A percentile compares a stretch with the other conserved stretches of the same genome.
Conservation (phyloP, 2,113 vertebrate species). For the Bungarus multicinctus region DNA sequence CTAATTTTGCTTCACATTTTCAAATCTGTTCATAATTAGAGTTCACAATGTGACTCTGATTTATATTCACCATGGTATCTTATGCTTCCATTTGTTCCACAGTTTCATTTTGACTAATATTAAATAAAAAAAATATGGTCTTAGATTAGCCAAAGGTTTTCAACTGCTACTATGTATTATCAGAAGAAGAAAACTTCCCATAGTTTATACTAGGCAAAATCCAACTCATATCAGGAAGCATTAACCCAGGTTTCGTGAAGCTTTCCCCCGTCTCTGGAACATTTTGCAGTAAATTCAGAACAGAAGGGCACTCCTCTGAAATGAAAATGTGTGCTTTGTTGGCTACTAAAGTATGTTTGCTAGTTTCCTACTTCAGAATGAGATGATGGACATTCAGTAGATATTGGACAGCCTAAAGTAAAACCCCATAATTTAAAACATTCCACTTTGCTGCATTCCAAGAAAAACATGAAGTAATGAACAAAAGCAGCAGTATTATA, state of each 20-base stretch:
- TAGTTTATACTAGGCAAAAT: slow-evolving; percentile 58
- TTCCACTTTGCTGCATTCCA: slow-evolving; percentile 73
- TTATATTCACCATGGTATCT: slow-evolving; percentile 62
- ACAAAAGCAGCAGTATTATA: slow-evolving; percentile 79
- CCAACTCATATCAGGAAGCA: slow-evolving; percentile 61
- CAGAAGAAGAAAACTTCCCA: slow-evolving; percentile 60
- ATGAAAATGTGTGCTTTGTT: slow-evolving; percentile 73
- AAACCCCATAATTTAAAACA: slow-evolving; percentile 78
- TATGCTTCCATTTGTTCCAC: slow-evolving; percentile 48
- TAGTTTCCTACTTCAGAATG: slow-evolving; percentile 78
- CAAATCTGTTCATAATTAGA: slow-evolving; percentile 59
- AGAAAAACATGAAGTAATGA: slow-evolving; percentile 77
- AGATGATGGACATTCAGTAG: slow-evolving; percentile 79
- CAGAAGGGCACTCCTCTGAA: slow-evolving; percentile 68
- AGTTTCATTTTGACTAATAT: slow-evolving; percentile 46
- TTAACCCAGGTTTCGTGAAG: slow-evolving; percentile 66
- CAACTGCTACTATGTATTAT: slow-evolving; percentile 58
- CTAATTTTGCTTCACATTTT: slow-evolving; percentile 56
- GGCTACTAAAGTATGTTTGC: slow-evolving; percentile 72
- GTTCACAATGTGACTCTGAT: slow-evolving; percentile 60
- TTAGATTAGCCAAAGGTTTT: slow-evolving; percentile 52
- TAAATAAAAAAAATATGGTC: slow-evolving; percentile 20
- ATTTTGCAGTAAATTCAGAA: slow-evolving; percentile 77
- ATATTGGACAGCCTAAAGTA: slow-evolving; percentile 74
- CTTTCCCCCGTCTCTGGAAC: slow-evolving; percentile 68